A percentile compares a stretch with the other conserved stretches of the same genome.
Conservation (phyloP, 2,797 vertebrate genomes). For the Momotus momota region DNA sequence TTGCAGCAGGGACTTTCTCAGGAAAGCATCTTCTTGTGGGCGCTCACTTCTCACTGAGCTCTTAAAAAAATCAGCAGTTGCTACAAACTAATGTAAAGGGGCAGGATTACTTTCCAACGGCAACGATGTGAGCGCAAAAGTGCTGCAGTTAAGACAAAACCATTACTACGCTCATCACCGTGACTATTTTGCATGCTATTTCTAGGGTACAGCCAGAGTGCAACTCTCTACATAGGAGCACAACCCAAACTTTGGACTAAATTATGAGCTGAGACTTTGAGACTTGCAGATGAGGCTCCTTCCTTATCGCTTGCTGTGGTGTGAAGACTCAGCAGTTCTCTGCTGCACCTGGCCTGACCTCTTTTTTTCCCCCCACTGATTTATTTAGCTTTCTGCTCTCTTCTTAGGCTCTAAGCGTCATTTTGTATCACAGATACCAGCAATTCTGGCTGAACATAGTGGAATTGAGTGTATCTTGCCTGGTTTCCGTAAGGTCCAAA, state of each 20-base stretch:
- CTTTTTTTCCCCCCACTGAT: background rate
- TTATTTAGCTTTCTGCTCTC: slow-evolving; percentile 52
- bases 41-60: background rate
- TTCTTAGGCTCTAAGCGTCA: slow-evolving; percentile 1
- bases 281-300: slow-evolving; percentile 35
- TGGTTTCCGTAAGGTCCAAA: slow-evolving; percentile 10
- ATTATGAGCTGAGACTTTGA: slow-evolving; percentile 30
- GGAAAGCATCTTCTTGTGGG: background rate
- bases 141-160: background rate
- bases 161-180: background rate
- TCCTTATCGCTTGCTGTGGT: background rate
- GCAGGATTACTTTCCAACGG: background rate
- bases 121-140: rapidly evolving
- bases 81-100: background rate
- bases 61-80: background rate
- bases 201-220: background rate
- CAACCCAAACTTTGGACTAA: background rate
- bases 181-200: background rate
- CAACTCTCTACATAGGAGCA: background rate
- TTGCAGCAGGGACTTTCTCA: background rate
- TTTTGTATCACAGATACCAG: background rate
- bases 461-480: background rate
- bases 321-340: slow-evolving; percentile 60
- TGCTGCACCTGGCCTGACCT: slow-evolving; percentile 64
- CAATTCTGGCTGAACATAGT: background rate